phyloP scores from a whole-genome alignment of 2,113 vertebrate species.

The Phyllopteryx taeniolatus region DNA sequence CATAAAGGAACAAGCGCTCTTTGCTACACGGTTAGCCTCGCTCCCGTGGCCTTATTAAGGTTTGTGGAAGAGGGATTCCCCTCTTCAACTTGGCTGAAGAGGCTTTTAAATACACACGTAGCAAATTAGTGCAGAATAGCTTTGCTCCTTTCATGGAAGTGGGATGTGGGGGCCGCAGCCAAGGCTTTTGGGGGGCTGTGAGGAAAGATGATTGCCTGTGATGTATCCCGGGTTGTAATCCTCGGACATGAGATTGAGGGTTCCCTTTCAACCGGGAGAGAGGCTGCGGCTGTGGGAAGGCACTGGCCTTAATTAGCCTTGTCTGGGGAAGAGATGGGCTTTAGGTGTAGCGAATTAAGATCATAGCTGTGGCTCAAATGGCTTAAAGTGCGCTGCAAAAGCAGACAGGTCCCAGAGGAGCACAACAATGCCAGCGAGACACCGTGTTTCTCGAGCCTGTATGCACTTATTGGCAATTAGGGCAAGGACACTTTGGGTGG shows the following conservation, averaged over 20 bases:
- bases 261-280: conserved; percentile 63
- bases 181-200: conserved; percentile 38
- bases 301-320: conserved; percentile 75
- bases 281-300: conserved; percentile 66
- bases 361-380: conserved; percentile 75
- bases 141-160: conserved; percentile 63
- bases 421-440: conserved; percentile 45
- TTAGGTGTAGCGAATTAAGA: conserved; percentile 80
- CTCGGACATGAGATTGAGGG: conserved; percentile 71
- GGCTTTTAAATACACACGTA: conserved; percentile 72
- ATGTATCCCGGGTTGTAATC: conserved; percentile 79
- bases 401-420: conserved; percentile 66
- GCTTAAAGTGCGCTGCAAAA: conserved; percentile 73
- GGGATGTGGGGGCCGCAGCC: conserved; percentile 28
- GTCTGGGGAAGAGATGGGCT: conserved; percentile 71
- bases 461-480: conserved; percentile 44
- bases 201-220: conserved; percentile 73
- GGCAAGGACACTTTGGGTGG: conserved; percentile 6
- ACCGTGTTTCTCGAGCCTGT: conserved; percentile 42
- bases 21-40: conserved; percentile 49
- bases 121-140: conserved; percentile 71
- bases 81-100: conserved; percentile 71
- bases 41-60: conserved; percentile 60
- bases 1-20: conserved; percentile 55
- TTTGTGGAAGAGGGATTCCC: conserved; percentile 64